Evolutionary conservation across 64 coral and sea anemone genomes (phyloP).

Genomic region (Dendrophyllia cribrosa): DNA sequence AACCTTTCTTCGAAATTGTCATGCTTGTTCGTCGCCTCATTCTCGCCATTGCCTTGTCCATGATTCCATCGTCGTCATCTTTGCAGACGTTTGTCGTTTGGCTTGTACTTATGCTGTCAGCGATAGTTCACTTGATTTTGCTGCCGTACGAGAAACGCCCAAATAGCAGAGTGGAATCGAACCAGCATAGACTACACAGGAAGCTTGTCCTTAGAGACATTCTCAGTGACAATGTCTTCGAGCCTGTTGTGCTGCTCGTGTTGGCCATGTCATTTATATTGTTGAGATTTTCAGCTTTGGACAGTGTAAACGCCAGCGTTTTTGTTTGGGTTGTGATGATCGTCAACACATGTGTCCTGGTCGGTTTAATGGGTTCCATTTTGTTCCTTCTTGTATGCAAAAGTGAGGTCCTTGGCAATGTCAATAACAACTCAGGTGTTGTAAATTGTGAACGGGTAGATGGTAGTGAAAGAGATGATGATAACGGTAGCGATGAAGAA

Average conservation of each 20-base stretch:
- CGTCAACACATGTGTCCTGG: slow-evolving; percentile 2
- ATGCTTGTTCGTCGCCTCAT: slow-evolving; percentile 18
- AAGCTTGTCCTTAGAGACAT: too few species aligned
- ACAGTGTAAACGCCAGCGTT: not conserved
- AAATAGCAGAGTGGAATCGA: too few species aligned
- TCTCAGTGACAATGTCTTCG: slow-evolving; percentile 19
- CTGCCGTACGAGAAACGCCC: not conserved
- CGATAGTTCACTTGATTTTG: not conserved
- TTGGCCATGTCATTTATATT: slow-evolving; percentile 35
- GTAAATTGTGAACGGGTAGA: not conserved
- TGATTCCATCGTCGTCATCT: slow-evolving; percentile 17
- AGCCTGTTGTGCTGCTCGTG: slow-evolving; percentile 11
- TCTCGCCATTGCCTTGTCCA: slow-evolving; percentile 23
- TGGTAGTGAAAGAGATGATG: not conserved
- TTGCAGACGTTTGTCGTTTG: slow-evolving; percentile 30
- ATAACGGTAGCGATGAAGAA: not conserved
- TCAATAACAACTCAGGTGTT: not conserved
- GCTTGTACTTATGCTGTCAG: not conserved
- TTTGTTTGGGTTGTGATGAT: slow-evolving; percentile 39
- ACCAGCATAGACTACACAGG: too few species aligned
- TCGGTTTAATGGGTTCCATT: not conserved
- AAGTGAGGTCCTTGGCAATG: not conserved
- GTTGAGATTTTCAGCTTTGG: slow-evolving; percentile 28
- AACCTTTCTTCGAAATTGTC: slow-evolving; percentile 20
- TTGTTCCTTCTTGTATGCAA: not conserved